Evolutionary conservation across 2,888 invertebrate genomes (phyloP).

Genomic region (Unio pictorum): DNA sequence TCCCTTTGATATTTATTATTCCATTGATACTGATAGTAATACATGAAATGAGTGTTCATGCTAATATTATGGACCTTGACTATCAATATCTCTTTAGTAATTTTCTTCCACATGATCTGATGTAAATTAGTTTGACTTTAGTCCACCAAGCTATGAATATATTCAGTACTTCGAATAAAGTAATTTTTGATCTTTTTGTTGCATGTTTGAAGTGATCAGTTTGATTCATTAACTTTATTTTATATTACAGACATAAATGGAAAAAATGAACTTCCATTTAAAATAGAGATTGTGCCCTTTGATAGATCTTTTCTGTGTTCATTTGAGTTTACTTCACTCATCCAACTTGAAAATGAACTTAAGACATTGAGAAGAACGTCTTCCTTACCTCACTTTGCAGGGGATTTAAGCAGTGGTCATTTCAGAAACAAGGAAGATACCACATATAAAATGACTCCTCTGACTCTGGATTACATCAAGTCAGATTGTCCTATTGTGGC

Average conservation of each 20-base stretch:
- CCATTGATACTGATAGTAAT: too few species aligned
- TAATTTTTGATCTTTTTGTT: too few species aligned
- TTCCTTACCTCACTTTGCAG: constrained; percentile 14
- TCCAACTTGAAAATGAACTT: constrained; percentile 4
- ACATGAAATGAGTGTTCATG: too few species aligned
- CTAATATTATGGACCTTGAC: too few species aligned
- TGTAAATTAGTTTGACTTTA: too few species aligned
- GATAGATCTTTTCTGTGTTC: constrained; percentile 42
- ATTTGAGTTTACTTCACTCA: constrained; percentile 46
- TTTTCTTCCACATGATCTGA: too few species aligned
- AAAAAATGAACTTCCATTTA: constrained; percentile 44
- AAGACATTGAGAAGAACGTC: constrained; percentile 11
- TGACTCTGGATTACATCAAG: constrained; percentile 64
- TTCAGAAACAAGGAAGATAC: constrained; percentile 16
- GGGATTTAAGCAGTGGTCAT: constrained; percentile 9
- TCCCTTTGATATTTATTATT: too few species aligned
- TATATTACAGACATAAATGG: constrained; percentile 31
- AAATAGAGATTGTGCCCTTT: constrained; percentile 40
- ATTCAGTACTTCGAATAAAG: too few species aligned
- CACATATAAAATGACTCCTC: constrained; percentile 54
- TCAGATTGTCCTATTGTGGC: constrained; percentile 62
- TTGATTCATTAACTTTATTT: constrained; percentile 1
- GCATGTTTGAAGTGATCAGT: too few species aligned
- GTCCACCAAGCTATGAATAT: too few species aligned
- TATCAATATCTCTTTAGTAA: too few species aligned